These are phyloP conservation scores for Phyllostomus hastatus DNA, from an alignment of 2,113 vertebrate genomes.

Conservation along the genomic window DNA sequence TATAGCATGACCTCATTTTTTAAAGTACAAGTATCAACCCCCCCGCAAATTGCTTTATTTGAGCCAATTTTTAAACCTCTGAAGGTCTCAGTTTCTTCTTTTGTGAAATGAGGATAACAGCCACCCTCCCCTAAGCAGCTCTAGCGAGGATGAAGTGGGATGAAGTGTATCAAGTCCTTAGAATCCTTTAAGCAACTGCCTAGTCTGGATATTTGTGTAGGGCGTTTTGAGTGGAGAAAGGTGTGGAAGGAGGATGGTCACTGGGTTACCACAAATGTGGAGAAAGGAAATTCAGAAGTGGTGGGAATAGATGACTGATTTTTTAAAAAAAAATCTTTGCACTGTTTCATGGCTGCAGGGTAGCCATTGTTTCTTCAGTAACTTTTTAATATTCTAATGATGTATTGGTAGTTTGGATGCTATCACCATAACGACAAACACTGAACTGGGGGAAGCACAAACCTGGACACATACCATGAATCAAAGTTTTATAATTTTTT, in stretches of 20 bases:
- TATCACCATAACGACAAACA: not conserved
- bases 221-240: not conserved
- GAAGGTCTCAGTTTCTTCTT: not conserved
- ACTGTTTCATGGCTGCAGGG: not conserved
- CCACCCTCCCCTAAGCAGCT: not conserved
- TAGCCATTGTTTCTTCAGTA: not conserved
- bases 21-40: not conserved
- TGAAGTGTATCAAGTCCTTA: not conserved
- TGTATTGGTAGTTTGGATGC: not conserved
- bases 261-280: not conserved
- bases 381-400: not conserved
- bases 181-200: not conserved
- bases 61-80: not conserved
- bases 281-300: not conserved
- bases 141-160: not conserved
- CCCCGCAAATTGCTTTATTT: not conserved
- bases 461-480: not conserved
- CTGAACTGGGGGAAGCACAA: not conserved
- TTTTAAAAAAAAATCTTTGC: not conserved
- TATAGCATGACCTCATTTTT: not conserved
- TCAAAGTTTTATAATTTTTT: not conserved
- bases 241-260: not conserved
- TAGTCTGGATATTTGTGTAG: not conserved
- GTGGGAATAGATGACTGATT: not conserved
- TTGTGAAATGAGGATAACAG: not conserved